Evolutionary conservation across 2,113 vertebrate species (phyloP).

Genomic region (Cyprinodon tularosa): DNA sequence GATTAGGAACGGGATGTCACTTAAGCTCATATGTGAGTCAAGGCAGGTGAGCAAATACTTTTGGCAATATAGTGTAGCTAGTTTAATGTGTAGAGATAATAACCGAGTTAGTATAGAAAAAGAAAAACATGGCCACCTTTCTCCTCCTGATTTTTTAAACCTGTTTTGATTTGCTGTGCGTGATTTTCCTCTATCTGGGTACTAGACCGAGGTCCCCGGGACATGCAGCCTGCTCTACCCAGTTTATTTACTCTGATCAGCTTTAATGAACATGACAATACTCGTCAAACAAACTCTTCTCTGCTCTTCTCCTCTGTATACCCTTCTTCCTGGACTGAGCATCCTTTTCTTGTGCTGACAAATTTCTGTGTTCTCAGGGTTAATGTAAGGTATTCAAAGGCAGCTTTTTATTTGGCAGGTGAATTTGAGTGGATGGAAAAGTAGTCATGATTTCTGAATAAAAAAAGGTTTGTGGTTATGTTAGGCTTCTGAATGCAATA

Average conservation of each 20-base stretch:
- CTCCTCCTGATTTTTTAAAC: background rate
- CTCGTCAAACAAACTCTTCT: constrained; percentile 24
- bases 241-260: constrained; percentile 44
- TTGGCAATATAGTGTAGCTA: no score
- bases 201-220: constrained; percentile 11
- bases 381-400: constrained; percentile 4
- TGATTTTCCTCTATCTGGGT: constrained; percentile 7
- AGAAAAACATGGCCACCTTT: background rate
- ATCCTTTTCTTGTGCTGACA: constrained; percentile 43
- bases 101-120: background rate
- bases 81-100: background rate
- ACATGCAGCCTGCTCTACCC: constrained; percentile 27
- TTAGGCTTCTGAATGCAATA: background rate
- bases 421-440: background rate
- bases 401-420: background rate
- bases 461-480: background rate
- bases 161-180: constrained; percentile 12
- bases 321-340: background rate
- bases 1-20: no score
- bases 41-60: no score
- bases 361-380: constrained; percentile 19
- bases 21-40: no score
- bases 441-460: background rate
- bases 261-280: constrained; percentile 43
- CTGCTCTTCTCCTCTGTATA: constrained; percentile 9